These are phyloP conservation scores for Stegastes partitus DNA, from an alignment of 2,113 vertebrate species.

Conservation along the genomic window DNA sequence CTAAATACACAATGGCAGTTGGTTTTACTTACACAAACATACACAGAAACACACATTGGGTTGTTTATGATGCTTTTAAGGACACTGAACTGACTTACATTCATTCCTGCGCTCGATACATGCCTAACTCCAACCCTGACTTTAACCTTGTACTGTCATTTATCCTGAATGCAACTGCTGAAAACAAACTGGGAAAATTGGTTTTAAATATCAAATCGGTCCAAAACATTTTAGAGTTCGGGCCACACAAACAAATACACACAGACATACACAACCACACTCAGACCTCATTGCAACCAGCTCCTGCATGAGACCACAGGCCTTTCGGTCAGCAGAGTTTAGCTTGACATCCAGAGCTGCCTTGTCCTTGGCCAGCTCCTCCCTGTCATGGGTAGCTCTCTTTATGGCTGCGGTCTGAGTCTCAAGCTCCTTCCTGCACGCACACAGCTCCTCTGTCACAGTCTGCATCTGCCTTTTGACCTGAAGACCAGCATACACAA, in stretches of 20 bases:
- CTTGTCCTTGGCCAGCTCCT: slow-evolving; percentile 82
- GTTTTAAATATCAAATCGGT: slow-evolving; percentile 22
- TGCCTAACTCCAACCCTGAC: slow-evolving; percentile 21
- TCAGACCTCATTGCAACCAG: slow-evolving; percentile 85
- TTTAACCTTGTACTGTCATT: neutral
- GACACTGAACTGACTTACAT: slow-evolving; percentile 29
- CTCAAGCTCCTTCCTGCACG: slow-evolving; percentile 81
- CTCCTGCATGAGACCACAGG: slow-evolving; percentile 81
- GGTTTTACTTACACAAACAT: slow-evolving; percentile 46
- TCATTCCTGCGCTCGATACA: slow-evolving; percentile 26
- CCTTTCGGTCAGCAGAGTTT: slow-evolving; percentile 82
- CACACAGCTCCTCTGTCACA: slow-evolving; percentile 80
- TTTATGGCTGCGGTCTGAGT: slow-evolving; percentile 76
- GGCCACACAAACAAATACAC: slow-evolving; percentile 47
- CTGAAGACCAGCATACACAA: slow-evolving; percentile 65
- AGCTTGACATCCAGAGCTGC: slow-evolving; percentile 84
- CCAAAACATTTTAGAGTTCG: slow-evolving; percentile 39
- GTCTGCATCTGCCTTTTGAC: slow-evolving; percentile 76
- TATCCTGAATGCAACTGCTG: slow-evolving; percentile 24
- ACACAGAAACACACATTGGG: slow-evolving; percentile 13
- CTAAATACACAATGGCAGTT: slow-evolving; percentile 50
- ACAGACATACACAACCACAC: slow-evolving; percentile 8
- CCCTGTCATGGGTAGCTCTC: slow-evolving; percentile 74
- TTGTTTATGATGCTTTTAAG: slow-evolving; percentile 37
- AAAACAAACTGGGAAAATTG: slow-evolving; percentile 44